These are phyloP conservation scores for Apocheima hispidaria DNA, from an alignment of 2,888 invertebrate species.

Conservation along the genomic window DNA sequence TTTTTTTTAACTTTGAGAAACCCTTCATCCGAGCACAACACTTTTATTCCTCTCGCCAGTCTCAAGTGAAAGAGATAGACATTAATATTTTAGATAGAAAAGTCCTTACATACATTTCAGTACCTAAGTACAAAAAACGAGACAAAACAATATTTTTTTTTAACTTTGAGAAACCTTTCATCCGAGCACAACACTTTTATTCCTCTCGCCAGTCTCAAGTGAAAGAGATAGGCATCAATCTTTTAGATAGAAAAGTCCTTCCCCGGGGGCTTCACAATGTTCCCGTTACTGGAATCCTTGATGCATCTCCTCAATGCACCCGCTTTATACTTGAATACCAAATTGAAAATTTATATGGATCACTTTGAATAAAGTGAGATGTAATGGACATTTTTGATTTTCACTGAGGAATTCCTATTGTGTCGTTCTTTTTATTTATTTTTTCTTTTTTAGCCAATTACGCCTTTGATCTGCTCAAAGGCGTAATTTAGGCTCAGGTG, in stretches of 20 bases:
- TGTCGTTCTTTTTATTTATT: constrained; percentile 4
- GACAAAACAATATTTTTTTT: neutral
- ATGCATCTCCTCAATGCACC: constrained; percentile 47
- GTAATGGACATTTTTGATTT: constrained; percentile 39
- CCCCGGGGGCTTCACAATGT: constrained; percentile 55
- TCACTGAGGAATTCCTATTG: constrained; percentile 25
- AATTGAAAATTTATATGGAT: constrained; percentile 45
- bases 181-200: constrained; percentile 12
- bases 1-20: neutral
- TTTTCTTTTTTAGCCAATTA: constrained; percentile 1
- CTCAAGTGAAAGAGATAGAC: constrained; percentile 57
- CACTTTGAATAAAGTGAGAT: constrained; percentile 36
- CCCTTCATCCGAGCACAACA: constrained; percentile 1
- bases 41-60: constrained; percentile 26
- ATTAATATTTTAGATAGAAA: constrained; percentile 74
- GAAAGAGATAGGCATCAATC: constrained; percentile 69
- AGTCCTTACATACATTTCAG: no score
- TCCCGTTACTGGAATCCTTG: constrained; percentile 43
- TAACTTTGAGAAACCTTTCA: neutral
- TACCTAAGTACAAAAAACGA: no score
- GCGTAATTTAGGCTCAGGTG: constrained; percentile 8
- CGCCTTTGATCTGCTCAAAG: no score
- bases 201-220: constrained; percentile 38
- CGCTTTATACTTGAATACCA: constrained; percentile 41
- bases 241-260: constrained; percentile 65